Evolutionary conservation across 2,797 vertebrate species (phyloP), one percentile per base, ranked within the genome.

Genomic region (Hippocampus kuda): DNA sequence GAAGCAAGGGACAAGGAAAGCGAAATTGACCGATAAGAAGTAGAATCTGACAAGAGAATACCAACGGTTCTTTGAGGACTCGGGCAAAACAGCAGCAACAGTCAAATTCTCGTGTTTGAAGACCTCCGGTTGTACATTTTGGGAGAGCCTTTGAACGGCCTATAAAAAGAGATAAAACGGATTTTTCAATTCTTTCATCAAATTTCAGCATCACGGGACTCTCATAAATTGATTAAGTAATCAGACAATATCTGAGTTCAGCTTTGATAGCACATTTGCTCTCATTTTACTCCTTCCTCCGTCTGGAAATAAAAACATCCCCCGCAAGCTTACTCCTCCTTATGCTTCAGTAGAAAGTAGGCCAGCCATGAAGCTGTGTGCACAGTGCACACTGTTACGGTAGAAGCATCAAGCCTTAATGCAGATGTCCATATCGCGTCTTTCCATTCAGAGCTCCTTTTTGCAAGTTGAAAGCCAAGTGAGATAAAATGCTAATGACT

Each of bases 271-370:
- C 71, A 74, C 74, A 74, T 53, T 74, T 75, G 65, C 77, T 73
- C 77, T 76, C 62, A 73, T 70, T 76, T 70, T 79, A 75, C 84
- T 85, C 79, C 68, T 75, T 53, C 76, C 75, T 67, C 62, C 49
- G 77, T 73, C 66, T 72, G 66, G 16, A 66, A 72, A 18, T 81
- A 82, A 82, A 83, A 79, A 83, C 82, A 85, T 72, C 75, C 78
- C 34, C 61, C 72, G 38, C 77, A 69, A 59, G 61, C 78, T 16
- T 66, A 70, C 67, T 83, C 69, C 72, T 82, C 73, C 49, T 77
- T 72, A 62, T 79, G 72, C 79, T 72, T 60, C 72, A 75, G 64
- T 11, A 67, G 77, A 81, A 85, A 83, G 71, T 84, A 83, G 83
- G 85, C 69, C 85, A 84, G 68, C 54, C 1, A 26, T 61, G 70